phyloP scores from a whole-genome alignment of 2,888 invertebrate species.

The Drosophila macrospina region DNA sequence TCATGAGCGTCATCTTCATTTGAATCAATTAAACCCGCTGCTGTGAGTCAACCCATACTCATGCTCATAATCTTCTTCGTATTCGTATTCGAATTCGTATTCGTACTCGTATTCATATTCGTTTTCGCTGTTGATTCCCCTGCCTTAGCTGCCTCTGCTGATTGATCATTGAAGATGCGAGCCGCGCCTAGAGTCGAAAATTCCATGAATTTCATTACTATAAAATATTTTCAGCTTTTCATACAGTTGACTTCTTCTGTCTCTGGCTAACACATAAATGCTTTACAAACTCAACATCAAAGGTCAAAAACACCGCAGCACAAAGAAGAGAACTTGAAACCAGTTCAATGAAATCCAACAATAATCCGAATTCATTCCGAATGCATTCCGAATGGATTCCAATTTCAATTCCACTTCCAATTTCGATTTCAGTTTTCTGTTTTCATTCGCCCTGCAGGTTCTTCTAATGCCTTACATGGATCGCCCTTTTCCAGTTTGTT shows the following conservation, averaged over 20 bases:
- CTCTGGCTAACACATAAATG: constrained; percentile 32
- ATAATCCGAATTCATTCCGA: constrained; percentile 43
- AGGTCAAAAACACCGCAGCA: constrained; percentile 57
- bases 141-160: constrained; percentile 67
- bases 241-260: constrained; percentile 51
- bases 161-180: constrained; percentile 67
- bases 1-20: constrained; percentile 62
- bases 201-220: constrained; percentile 73
- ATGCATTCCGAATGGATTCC: constrained; percentile 43
- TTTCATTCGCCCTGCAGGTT: constrained; percentile 43
- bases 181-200: constrained; percentile 72
- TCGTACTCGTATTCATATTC: constrained; percentile 19
- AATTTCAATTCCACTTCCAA: constrained; percentile 18
- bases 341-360: constrained; percentile 40
- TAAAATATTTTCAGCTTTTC: constrained; percentile 64
- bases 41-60: constrained; percentile 55
- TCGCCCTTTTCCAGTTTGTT: constrained; percentile 21
- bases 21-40: constrained; percentile 73
- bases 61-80: constrained; percentile 28
- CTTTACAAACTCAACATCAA: constrained; percentile 48
- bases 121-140: constrained; percentile 27
- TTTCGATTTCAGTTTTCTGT: constrained; percentile 59
- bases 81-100: constrained; percentile 33
- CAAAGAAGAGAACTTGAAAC: constrained; percentile 31
- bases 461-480: constrained; percentile 47